Base-by-base conservation (phyloP, 1,140 invertebrate species). In the Mya arenaria region DNA sequence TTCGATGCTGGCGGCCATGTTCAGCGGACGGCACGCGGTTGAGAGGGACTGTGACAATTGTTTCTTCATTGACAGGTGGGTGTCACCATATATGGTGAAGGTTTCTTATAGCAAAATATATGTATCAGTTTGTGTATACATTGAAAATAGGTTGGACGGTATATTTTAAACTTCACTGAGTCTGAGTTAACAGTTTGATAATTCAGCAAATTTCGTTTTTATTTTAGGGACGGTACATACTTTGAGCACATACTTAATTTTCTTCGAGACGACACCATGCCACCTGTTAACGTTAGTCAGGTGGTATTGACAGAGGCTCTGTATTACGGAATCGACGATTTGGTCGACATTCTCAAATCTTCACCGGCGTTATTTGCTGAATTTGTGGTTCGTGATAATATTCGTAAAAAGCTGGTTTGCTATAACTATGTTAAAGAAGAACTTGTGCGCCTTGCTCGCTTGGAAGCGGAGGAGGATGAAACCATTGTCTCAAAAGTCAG, bases 1-100 rank as follows among this genome's bases (percentile, higher is more conserved):
- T 41, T 89, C 87, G 44, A 90, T 89, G 89, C 56, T 90, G 55
- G 88, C 87, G 36, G 85, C 82, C 19, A 90, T 90, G 89, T 90
- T 90, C 69, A 89, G 86, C 82, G 89, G 89, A 15, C 68, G 87
- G 25, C 85, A 90, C 75, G 55, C 69, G 13, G 30, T 90, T 2
- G 84, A 87, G 52, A 73, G 71, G 37, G 89, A 90, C 55, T 63
- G 56, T 48, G 73, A 85, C 37, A 85, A 85, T 32, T 81, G 81
- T 28, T 90, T 85, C 63, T 90, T 90, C 62, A 81, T 88, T 37
- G 86, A 89, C 41, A 84, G 72, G 72, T 75, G 55, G 15, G 19
- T 56, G 4, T 56, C n/a, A n/a, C n/a, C n/a, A n/a, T n/a, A n/a
- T n/a, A n/a, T n/a, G n/a, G n/a, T n/a, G n/a, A n/a, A n/a, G n/a